Evolutionary conservation across 2,113 vertebrate genomes (phyloP), one percentile per base, ranked within the genome.

Genomic region (Scomber japonicus): DNA sequence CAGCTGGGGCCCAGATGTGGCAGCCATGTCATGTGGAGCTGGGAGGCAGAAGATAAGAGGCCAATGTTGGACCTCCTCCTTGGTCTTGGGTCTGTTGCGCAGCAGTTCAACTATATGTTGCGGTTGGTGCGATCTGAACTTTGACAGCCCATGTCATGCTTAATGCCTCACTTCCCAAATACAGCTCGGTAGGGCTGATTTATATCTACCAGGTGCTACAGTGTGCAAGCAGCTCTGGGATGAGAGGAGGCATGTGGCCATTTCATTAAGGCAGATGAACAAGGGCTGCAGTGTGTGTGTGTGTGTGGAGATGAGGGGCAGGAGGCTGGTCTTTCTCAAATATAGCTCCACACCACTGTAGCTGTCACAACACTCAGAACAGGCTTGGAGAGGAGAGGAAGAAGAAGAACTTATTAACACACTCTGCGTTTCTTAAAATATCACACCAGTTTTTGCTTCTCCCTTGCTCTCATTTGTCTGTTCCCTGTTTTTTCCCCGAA

Each of bases 121-220:
- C 85, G 93, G 94, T 94, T 60, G 85, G 91, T 80, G 83, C 87
- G 71, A 94, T 91, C 80, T 92, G 92, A 94, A 95, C 93, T 95
- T 91, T 94, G 94, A 93, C 95, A 93, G 93, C 70, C 87, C 78
- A 63, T 94, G 95, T 95, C 95, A 94, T 91, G 91, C 93, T 94
- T 95, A 95, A 95, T 94, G 94, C 94, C 93, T 96, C 91, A 94
- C 95, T 96, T 94, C 94, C 94, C 94, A 94, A 94, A 94, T 91
- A 92, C 92, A 93, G 95, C 92, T 92, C 86, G 78, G 87, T 88
- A 46, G 78, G 90, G 60, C 85, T 95, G 95, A 95, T 96, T 96
- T 95, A 96, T 96, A 92, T 94, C 91, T 91, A 91, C 90, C 95
- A 96, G 95, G 95, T 96, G 95, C 92, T 88, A 89, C 81, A 84